Evolutionary conservation across 2,797 vertebrate genomes (phyloP).

Genomic region (Clarias laeviceps): DNA sequence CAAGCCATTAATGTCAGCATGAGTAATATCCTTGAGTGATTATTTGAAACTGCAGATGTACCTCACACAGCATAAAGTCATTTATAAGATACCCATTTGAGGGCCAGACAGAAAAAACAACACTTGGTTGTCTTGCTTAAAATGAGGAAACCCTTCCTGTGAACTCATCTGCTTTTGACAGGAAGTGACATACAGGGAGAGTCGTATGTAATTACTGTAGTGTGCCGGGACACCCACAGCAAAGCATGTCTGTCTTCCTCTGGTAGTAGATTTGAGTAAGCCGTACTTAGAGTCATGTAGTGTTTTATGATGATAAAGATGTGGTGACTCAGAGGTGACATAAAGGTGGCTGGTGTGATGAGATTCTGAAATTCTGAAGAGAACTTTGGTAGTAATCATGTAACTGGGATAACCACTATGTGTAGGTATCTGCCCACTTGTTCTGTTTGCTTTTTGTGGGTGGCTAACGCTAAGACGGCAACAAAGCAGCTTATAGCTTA

Average conservation of each 20-base stretch:
- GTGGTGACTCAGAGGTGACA: slow-evolving; percentile 33
- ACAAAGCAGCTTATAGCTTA: background rate
- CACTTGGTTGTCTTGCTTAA: slow-evolving; percentile 19
- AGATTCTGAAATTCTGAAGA: slow-evolving; percentile 26
- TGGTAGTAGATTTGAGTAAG: slow-evolving; percentile 32
- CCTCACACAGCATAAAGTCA: slow-evolving; percentile 30
- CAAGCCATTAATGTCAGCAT: background rate
- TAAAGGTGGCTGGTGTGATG: slow-evolving; percentile 10
- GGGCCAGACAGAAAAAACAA: slow-evolving; percentile 15
- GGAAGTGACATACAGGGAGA: slow-evolving; percentile 48
- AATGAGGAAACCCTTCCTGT: slow-evolving; percentile 45
- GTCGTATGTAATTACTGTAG: slow-evolving; percentile 27
- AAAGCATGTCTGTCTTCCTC: slow-evolving; percentile 1
- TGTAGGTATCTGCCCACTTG: slow-evolving; percentile 20
- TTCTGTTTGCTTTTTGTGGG: slow-evolving; percentile 21
- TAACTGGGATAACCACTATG: background rate
- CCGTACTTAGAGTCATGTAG: background rate
- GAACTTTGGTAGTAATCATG: slow-evolving; percentile 17
- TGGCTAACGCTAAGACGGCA: background rate
- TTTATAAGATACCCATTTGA: slow-evolving; percentile 28
- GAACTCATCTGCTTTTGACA: slow-evolving; percentile 34
- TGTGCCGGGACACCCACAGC: slow-evolving; percentile 11
- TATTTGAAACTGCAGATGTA: slow-evolving; percentile 16
- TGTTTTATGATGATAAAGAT: slow-evolving; percentile 4
- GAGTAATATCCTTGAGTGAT: slow-evolving; percentile 4